Evolutionary conservation across 2,113 vertebrate genomes (phyloP).

Genomic region (Carlito syrichta): DNA sequence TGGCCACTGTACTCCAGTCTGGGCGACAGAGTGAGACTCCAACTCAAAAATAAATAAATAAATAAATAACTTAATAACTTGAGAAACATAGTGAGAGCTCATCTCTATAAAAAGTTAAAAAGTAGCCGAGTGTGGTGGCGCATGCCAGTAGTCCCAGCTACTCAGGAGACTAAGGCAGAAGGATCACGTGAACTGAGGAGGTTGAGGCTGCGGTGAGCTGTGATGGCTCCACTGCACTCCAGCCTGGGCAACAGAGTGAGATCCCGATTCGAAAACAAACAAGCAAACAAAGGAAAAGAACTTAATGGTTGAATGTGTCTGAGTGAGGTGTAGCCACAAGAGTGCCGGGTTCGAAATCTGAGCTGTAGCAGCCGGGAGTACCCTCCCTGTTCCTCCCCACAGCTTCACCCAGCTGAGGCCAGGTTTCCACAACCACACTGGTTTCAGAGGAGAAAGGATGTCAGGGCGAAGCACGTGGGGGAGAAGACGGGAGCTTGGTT

Average conservation of each 20-base stretch:
- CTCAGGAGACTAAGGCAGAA: not conserved
- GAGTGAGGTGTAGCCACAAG: not conserved
- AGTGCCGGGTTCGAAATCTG: not conserved
- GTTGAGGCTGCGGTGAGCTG: not conserved
- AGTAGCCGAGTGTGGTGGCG: not conserved
- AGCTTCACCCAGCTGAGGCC: not conserved
- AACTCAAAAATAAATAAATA: no score
- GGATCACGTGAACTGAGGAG: not conserved
- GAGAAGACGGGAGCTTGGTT: not conserved
- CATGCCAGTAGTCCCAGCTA: not conserved
- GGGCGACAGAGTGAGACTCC: no score
- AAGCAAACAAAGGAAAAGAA: not conserved
- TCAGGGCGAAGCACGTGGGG: not conserved
- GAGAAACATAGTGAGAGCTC: not conserved
- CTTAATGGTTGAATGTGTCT: not conserved
- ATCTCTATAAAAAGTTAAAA: not conserved
- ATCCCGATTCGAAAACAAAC: not conserved
- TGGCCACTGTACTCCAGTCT: no score
- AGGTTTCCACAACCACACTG: not conserved
- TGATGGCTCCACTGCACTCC: not conserved
- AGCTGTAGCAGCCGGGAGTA: not conserved
- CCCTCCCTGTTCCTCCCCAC: not conserved
- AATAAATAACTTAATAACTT: no score
- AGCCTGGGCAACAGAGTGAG: not conserved
- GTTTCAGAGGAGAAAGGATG: not conserved